Base-by-base conservation (phyloP, 1,140 invertebrate genomes). In the Heliconius himera region DNA sequence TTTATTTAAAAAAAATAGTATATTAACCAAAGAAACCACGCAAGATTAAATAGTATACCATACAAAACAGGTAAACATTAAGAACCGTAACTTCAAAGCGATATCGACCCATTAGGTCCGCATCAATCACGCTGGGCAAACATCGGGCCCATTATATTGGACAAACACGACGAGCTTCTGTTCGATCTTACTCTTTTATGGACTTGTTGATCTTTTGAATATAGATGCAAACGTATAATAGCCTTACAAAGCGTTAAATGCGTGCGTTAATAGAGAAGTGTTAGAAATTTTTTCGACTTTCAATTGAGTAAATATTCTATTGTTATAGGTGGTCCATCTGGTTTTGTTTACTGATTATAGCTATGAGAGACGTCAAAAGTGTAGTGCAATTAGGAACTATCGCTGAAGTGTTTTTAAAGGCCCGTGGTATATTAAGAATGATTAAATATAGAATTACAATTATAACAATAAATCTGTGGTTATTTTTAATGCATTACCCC, bases 71-170 rank as follows among this genome's bases (percentile, higher is more conserved):
- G 26, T 36, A 56, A 66, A 78, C 70, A 75, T 73, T 73, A 74
- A 83, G 80, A 84, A 88, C 82, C 81, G 82, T 81, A 88, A 85
- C 81, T 84, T 83, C 82, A 77, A 82, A 85, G 83, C 82, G 80
- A 85, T 88, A 90, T 88, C 88, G 89, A 90, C 88, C 89, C 87
- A 86, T 89, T 88, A 89, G 81, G 78, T 82, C 83, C 83, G 85
- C 88, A 92, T 92, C 89, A 91, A 92, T 92, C 90, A 91, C 88
- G 75, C 77, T 75, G 80, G 11, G 86, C 90, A 92, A 92, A 91
- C 89, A 89, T 87, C 85, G 83, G 83, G 83, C 85, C 88, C 87
- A 90, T 91, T 91, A 91, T 88, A 90, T 91, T 88, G 89, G 85
- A 87, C 89, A 92, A 91, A 88, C 85, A 90, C 86, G 81, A 78